Evolutionary conservation across 2,888 invertebrate species (phyloP).

Genomic region (Heliconius ethilla): DNA sequence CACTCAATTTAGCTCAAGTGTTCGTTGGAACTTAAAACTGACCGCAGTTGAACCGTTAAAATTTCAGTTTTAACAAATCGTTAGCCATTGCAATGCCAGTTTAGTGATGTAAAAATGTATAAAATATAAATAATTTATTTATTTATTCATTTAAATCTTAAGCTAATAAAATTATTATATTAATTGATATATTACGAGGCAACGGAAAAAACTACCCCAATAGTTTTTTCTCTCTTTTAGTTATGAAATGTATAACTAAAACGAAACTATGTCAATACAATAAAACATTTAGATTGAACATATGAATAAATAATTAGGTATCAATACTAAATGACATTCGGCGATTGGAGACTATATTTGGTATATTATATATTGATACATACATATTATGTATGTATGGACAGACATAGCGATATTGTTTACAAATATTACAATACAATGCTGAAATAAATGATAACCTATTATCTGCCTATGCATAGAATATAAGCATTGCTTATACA

Average conservation of each 20-base stretch:
- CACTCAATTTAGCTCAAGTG: constrained; percentile 36
- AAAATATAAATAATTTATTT: neutral
- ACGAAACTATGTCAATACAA: neutral
- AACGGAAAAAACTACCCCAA: too few relatives aligned
- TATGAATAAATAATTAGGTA: constrained; percentile 9
- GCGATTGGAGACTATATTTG: neutral
- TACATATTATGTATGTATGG: neutral
- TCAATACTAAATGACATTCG: neutral
- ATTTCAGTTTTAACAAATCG: constrained; percentile 30
- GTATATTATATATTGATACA: neutral
- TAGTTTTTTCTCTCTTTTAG: too few relatives aligned
- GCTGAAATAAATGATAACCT: too few relatives aligned
- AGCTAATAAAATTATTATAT: neutral
- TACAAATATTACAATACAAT: too few relatives aligned
- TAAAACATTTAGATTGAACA: neutral
- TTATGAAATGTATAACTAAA: neutral
- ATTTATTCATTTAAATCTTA: neutral
- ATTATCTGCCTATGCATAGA: too few relatives aligned
- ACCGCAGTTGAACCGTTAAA: constrained; percentile 32
- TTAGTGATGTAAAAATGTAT: neutral
- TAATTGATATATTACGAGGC: too few relatives aligned
- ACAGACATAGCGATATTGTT: too few relatives aligned
- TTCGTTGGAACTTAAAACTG: constrained; percentile 38
- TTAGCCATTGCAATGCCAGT: neutral
- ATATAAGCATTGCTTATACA: too few relatives aligned